phyloP scores from a whole-genome alignment of 37 sponge, comb jelly and placozoan species.

The Amphimedon queenslandica region DNA sequence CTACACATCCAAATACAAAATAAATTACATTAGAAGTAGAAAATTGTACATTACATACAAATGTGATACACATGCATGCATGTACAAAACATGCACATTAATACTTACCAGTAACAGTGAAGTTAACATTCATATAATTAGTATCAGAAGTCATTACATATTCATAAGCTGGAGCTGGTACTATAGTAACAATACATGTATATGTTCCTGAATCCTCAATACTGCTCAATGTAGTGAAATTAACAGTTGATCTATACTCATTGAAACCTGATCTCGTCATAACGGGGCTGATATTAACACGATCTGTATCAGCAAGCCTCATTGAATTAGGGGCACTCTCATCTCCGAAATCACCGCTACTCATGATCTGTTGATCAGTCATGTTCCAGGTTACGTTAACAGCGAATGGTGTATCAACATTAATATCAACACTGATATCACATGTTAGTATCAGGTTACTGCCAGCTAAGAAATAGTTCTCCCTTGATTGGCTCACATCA shows the following conservation, averaged over 20 bases:
- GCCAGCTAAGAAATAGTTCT: background rate
- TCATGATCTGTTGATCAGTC: background rate
- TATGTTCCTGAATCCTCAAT: background rate
- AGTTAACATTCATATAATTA: background rate
- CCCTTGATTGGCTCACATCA: too few relatives aligned
- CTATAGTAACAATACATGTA: background rate
- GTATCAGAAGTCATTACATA: background rate
- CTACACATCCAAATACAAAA: too few relatives aligned
- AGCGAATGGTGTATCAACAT: constrained; percentile 3
- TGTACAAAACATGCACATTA: background rate
- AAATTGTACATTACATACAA: too few relatives aligned
- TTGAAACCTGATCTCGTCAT: background rate
- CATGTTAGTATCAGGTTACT: background rate
- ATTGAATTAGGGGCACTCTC: too few relatives aligned
- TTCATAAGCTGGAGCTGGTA: too few relatives aligned
- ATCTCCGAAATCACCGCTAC: too few relatives aligned
- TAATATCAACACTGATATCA: background rate
- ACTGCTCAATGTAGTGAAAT: constrained; percentile 3
- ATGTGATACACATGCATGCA: too few relatives aligned
- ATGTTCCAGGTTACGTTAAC: background rate
- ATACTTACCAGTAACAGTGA: constrained; percentile 1
- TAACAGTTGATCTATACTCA: background rate
- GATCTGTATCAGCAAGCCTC: too few relatives aligned
- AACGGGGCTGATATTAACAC: too few relatives aligned
- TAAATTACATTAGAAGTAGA: too few relatives aligned